Conservation (phyloP, 1,140 invertebrate genomes). For the Aphelinus certus region DNA sequence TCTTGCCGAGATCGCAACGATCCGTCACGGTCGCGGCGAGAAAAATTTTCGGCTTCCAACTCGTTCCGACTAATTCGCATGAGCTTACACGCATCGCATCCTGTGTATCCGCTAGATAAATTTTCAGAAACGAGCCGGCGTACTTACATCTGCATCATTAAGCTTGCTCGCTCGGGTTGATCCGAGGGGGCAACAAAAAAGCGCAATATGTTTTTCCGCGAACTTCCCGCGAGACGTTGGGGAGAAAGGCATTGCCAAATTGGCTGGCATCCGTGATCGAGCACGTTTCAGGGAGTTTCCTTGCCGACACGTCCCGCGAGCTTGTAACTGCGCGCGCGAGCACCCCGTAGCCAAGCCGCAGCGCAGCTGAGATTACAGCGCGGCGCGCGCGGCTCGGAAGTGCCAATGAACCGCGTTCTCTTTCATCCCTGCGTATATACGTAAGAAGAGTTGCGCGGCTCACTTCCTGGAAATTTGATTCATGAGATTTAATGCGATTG, state of each 20-base stretch:
- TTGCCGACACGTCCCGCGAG: conserved; percentile 41
- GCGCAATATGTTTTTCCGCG: too few relatives aligned
- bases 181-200: neutral
- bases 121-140: too few relatives aligned
- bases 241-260: neutral
- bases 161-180: neutral
- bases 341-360: conserved; percentile 12
- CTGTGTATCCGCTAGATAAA: too few relatives aligned
- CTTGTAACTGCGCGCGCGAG: conserved; percentile 19
- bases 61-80: too few relatives aligned
- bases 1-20: too few relatives aligned
- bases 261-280: conserved; percentile 29
- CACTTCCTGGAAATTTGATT: conserved; percentile 10
- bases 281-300: conserved; percentile 44
- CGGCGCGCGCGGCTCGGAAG: conserved; percentile 5
- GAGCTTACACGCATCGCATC: too few relatives aligned
- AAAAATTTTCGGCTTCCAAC: too few relatives aligned
- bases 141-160: too few relatives aligned
- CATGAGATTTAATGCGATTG: neutral
- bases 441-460: neutral
- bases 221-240: too few relatives aligned
- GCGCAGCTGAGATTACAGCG: conserved; percentile 25
- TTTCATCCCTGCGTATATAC: neutral
- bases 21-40: too few relatives aligned
- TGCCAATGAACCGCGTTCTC: neutral